Evolutionary conservation across 2,797 vertebrate species (phyloP).

Genomic region (Bradypus variegatus): DNA sequence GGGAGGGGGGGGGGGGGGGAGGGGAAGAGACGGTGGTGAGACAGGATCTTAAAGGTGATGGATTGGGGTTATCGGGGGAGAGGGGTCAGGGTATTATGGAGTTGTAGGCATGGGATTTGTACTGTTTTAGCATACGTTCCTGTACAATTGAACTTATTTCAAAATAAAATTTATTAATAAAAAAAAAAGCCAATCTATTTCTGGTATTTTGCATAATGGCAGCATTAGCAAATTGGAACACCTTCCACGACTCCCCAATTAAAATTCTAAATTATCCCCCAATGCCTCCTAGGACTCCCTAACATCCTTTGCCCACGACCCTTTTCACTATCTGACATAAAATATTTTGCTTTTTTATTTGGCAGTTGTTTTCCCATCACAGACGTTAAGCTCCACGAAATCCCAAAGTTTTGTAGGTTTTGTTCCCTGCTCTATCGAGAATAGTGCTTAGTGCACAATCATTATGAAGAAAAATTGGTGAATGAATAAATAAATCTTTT

Average conservation of each 20-base stretch:
- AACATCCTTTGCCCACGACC: not conserved
- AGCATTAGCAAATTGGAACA: too few species aligned
- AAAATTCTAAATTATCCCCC: not conserved
- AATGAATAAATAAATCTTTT: not conserved
- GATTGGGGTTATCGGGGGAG: too few species aligned
- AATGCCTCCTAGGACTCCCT: not conserved
- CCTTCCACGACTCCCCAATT: not conserved
- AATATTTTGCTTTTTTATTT: not conserved
- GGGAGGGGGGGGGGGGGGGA: too few species aligned
- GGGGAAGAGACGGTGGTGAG: too few species aligned
- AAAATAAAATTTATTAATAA: too few species aligned
- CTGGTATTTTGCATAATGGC: too few species aligned
- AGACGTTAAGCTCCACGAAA: not conserved
- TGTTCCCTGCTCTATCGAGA: not conserved
- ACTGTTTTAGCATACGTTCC: too few species aligned
- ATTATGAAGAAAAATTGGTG: not conserved
- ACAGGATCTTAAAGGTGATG: too few species aligned
- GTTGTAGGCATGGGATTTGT: too few species aligned
- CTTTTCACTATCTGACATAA: not conserved
- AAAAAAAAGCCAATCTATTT: too few species aligned
- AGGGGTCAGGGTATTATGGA: too few species aligned
- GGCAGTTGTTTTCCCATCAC: not conserved
- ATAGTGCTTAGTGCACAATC: not conserved
- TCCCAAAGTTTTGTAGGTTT: not conserved
- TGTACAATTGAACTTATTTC: too few species aligned